phyloP scores from a whole-genome alignment of 2,797 vertebrate genomes.

The Australoheros facetus region DNA sequence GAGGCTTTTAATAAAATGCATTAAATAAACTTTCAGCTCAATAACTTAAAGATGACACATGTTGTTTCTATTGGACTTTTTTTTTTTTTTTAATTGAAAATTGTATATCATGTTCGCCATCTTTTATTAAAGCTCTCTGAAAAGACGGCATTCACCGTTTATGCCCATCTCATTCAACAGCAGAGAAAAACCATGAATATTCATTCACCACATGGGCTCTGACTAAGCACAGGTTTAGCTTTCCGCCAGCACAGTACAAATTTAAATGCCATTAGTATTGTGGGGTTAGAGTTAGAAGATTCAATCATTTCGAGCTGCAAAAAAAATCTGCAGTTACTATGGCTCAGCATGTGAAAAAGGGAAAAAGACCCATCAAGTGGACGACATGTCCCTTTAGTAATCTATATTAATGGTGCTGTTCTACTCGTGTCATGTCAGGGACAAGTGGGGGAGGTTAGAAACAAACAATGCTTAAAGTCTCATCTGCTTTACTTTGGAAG shows the following conservation, averaged over 20 bases:
- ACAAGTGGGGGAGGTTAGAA: conserved; percentile 69
- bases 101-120: conserved; percentile 10
- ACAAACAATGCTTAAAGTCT: conserved; percentile 72
- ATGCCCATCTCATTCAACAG: conserved; percentile 29
- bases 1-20: conserved; percentile 8
- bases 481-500: conserved; percentile 66
- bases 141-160: conserved; percentile 34
- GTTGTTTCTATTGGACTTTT: conserved; percentile 6
- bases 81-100: conserved; percentile 22
- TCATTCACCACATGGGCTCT: conserved; percentile 61
- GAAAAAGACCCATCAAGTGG: conserved; percentile 60
- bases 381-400: conserved; percentile 66
- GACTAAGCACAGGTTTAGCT: conserved; percentile 42
- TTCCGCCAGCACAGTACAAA: conserved; percentile 47
- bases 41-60: conserved; percentile 11
- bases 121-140: conserved; percentile 53
- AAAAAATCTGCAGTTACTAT: conserved; percentile 19
- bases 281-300: conserved; percentile 51
- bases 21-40: not conserved
- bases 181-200: conserved; percentile 62
- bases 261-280: conserved; percentile 58
- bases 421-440: conserved; percentile 61
- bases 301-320: conserved; percentile 48
- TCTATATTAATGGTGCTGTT: conserved; percentile 72
- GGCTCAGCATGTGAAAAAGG: conserved; percentile 47